Conservation (phyloP, 2,797 vertebrate genomes). For the Sternarchorhynchus goeldii region DNA sequence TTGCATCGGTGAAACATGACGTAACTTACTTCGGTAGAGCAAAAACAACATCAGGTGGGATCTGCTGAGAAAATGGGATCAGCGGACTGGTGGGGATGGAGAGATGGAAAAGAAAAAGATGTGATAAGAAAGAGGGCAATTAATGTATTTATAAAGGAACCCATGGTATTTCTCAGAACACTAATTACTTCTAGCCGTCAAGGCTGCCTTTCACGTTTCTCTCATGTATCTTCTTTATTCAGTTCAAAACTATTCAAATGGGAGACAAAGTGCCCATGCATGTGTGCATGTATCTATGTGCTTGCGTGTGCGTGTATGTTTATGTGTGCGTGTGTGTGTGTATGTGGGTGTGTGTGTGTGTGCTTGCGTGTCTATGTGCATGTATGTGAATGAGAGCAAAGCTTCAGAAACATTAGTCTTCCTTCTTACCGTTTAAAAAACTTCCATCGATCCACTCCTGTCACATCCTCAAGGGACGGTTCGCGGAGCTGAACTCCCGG, state of each 20-base stretch:
- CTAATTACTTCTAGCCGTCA: not conserved
- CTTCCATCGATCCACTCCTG: slow-evolving; percentile 86
- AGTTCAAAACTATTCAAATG: not conserved
- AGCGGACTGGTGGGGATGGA: slow-evolving; percentile 73
- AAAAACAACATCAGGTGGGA: slow-evolving; percentile 68
- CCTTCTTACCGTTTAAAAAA: slow-evolving; percentile 83
- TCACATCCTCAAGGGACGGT: slow-evolving; percentile 70
- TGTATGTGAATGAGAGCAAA: slow-evolving; percentile 34
- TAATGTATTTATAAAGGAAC: not conserved
- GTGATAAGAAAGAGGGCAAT: not conserved
- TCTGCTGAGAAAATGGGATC: slow-evolving; percentile 69
- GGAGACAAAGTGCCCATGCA: not conserved
- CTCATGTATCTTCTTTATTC: not conserved
- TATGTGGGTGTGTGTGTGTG: not conserved
- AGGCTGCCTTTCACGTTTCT: not conserved
- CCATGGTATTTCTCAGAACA: not conserved
- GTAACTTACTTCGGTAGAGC: slow-evolving; percentile 76
- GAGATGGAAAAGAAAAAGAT: slow-evolving; percentile 3
- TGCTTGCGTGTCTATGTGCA: not conserved
- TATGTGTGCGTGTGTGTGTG: not conserved
- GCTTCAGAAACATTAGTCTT: too few species aligned
- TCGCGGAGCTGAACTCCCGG: slow-evolving; percentile 63
- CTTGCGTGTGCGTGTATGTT: too few species aligned
- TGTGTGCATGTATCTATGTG: not conserved
- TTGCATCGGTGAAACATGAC: not conserved